Percentiles rank a stretch among this genome's conserved stretches.
phyloP scores from a whole-genome alignment of 2,797 vertebrate genomes.

The Caiman crocodilus region DNA sequence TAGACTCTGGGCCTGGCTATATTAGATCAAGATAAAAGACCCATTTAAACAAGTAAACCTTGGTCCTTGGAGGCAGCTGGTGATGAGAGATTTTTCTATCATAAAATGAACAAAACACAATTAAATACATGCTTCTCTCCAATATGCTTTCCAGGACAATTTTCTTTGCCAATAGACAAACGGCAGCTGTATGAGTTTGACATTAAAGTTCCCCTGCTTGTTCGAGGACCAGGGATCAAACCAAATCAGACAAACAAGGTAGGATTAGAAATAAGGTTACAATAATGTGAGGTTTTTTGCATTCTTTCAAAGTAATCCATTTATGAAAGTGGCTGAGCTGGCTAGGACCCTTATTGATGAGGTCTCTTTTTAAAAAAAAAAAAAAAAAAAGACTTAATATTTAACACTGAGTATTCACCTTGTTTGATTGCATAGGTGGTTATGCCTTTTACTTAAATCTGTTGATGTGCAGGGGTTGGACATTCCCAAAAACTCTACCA shows the following conservation, averaged over 20 bases:
- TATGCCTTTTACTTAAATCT: too few relatives aligned
- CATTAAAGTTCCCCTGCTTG: slow-evolving; percentile 95
- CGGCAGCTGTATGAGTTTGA: slow-evolving; percentile 98
- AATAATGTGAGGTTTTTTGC: not conserved
- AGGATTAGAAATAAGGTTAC: slow-evolving; percentile 30
- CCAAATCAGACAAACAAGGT: slow-evolving; percentile 94
- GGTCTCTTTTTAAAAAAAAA: not conserved
- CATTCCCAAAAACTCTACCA: too few relatives aligned
- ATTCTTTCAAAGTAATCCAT: not conserved
- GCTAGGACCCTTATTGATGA: not conserved
- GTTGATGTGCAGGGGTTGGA: too few relatives aligned
- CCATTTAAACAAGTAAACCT: not conserved
- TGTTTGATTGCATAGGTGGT: too few relatives aligned
- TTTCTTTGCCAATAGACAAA: slow-evolving; percentile 97
- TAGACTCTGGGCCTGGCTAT: not conserved
- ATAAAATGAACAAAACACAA: not conserved
- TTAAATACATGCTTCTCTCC: not conserved
- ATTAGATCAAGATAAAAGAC: not conserved
- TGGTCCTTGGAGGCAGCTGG: not conserved
- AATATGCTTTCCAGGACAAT: slow-evolving; percentile 87
- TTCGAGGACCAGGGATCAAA: slow-evolving; percentile 94
- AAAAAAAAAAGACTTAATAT: not conserved
- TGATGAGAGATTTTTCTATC: not conserved
- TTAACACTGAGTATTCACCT: too few relatives aligned
- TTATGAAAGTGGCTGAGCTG: not conserved